Conservation (phyloP, 92 coral and sea anemone genomes). For the Epizoanthus scotinus region DNA sequence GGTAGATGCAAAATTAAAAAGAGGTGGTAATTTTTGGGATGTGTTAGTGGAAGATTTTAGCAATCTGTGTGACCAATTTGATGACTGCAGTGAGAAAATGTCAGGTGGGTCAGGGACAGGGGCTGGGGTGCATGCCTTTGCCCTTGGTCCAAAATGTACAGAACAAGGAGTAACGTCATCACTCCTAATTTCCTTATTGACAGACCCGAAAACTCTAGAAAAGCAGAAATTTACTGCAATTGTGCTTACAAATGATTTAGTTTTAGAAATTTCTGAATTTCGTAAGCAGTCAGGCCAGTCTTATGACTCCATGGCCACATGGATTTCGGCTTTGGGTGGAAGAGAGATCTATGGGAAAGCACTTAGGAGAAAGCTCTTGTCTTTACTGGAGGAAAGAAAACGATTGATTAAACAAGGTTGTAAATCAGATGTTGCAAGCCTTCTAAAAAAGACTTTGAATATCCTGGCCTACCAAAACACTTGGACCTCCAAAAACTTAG, state of each 20-base stretch:
- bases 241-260: not conserved
- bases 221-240: not conserved
- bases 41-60: not conserved
- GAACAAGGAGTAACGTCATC: not conserved
- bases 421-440: not conserved
- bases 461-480: too few species aligned
- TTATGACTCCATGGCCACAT: slow-evolving; percentile 5
- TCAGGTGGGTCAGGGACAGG: not conserved
- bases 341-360: slow-evolving; percentile 16
- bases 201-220: not conserved
- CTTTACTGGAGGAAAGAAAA: not conserved
- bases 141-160: not conserved
- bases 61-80: not conserved
- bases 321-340: slow-evolving; percentile 31
- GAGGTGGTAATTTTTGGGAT: not conserved
- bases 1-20: not conserved
- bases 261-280: not conserved
- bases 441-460: not conserved
- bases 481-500: too few species aligned
- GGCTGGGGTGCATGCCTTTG: not conserved
- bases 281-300: not conserved
- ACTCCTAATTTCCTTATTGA: too few species aligned
- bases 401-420: not conserved
- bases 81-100: not conserved
- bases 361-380: not conserved